phyloP scores from a whole-genome alignment of 2,113 vertebrate genomes.

The Dryoscopus gambensis region DNA sequence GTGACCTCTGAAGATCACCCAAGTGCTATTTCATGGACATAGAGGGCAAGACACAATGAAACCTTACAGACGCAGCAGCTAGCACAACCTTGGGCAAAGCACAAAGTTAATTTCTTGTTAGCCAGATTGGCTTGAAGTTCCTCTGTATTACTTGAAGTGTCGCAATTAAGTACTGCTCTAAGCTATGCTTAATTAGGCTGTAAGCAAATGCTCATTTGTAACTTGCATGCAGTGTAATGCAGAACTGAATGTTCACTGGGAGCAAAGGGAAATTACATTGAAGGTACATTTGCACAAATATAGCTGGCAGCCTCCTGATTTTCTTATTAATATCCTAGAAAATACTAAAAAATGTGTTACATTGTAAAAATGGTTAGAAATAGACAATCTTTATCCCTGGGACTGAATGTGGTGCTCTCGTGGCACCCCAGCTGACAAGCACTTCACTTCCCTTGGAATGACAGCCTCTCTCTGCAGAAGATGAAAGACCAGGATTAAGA shows the following conservation, averaged over 20 bases:
- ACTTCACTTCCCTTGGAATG: neutral
- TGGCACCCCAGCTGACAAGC: neutral
- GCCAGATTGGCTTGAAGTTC: neutral
- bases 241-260: conserved; percentile 9
- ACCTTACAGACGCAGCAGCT: neutral
- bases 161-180: conserved; percentile 29
- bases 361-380: neutral
- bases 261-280: neutral
- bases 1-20: neutral
- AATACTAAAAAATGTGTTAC: neutral
- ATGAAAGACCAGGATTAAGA: neutral
- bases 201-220: conserved; percentile 43
- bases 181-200: conserved; percentile 25
- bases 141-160: neutral
- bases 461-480: neutral
- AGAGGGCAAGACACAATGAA: neutral
- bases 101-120: neutral
- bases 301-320: neutral
- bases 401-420: neutral
- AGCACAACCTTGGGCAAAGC: neutral
- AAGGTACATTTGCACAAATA: conserved; percentile 10
- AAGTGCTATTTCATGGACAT: neutral
- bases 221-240: neutral
- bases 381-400: neutral
- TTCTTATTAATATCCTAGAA: neutral